Conservation (phyloP, 2,888 invertebrate genomes). For the Monopis laevigella region DNA sequence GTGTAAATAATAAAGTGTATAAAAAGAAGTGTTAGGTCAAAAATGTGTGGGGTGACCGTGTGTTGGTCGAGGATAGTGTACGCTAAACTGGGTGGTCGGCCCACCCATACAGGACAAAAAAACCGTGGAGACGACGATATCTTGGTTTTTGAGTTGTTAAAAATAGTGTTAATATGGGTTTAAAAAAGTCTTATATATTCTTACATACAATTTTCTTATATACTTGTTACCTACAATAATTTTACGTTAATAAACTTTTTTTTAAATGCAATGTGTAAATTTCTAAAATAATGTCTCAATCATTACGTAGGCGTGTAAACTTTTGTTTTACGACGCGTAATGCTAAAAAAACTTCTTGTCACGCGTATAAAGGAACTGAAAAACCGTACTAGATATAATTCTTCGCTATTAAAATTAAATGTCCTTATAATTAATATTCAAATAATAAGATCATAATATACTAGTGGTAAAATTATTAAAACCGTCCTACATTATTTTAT, state of each 20-base stretch:
- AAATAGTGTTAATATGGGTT: neutral
- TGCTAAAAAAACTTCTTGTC: too few relatives aligned
- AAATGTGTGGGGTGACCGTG: too few relatives aligned
- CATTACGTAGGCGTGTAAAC: too few relatives aligned
- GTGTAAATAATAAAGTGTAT: neutral
- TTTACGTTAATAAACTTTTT: neutral
- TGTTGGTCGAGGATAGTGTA: conserved; percentile 14
- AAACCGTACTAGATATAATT: too few relatives aligned
- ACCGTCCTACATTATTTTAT: too few relatives aligned
- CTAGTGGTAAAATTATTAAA: too few relatives aligned
- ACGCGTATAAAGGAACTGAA: too few relatives aligned
- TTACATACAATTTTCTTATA: neutral
- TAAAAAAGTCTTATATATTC: neutral
- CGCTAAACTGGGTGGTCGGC: conserved; percentile 45
- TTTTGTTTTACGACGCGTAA: too few relatives aligned
- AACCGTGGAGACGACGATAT: neutral
- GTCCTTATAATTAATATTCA: too few relatives aligned
- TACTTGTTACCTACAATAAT: neutral
- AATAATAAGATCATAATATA: too few relatives aligned
- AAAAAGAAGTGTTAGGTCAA: neutral
- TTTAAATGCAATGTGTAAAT: neutral
- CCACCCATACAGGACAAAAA: conserved; percentile 34
- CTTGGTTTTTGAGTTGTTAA: neutral
- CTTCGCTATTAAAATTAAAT: too few relatives aligned
- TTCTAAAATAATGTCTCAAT: too few relatives aligned